A percentile compares a stretch with the other conserved stretches of the same genome.
Evolutionary conservation across 2,888 invertebrate genomes (phyloP).

Genomic region (Dimorphilus gyrociliatus): DNA sequence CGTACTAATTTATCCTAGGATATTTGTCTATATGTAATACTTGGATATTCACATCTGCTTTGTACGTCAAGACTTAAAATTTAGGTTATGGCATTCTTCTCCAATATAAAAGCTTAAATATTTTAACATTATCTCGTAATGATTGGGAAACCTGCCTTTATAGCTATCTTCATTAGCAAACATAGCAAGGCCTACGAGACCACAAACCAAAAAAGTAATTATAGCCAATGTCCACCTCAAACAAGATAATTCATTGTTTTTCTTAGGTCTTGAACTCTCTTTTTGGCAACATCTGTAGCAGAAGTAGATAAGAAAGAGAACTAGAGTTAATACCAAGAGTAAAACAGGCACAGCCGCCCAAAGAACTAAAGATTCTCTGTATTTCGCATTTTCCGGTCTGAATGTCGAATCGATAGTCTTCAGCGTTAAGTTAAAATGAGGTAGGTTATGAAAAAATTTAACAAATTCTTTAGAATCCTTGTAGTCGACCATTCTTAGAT

Average conservation of each 20-base stretch:
- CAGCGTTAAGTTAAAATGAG: slow-evolving; percentile 77
- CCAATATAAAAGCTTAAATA: no score
- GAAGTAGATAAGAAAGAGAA: slow-evolving; percentile 73
- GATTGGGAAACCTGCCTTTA: no score
- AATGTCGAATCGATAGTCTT: slow-evolving; percentile 78
- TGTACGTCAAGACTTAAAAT: no score
- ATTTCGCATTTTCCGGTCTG: slow-evolving; percentile 69
- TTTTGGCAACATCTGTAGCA: slow-evolving; percentile 88
- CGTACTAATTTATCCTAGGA: no score
- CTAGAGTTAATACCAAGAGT: slow-evolving; percentile 71
- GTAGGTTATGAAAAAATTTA: slow-evolving; percentile 68
- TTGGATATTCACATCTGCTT: no score
- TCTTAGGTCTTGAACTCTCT: slow-evolving; percentile 51
- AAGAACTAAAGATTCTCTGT: slow-evolving; percentile 83
- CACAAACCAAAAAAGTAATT: slow-evolving; percentile 59
- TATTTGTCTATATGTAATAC: no score
- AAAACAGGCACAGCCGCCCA: slow-evolving; percentile 82
- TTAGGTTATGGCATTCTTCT: no score
- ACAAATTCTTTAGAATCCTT: no score
- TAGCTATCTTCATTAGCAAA: no score
- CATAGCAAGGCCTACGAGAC: no score
- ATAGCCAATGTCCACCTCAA: slow-evolving; percentile 45
- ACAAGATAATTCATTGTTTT: slow-evolving; percentile 69
- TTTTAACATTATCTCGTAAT: no score
- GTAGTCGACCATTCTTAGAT: no score